Percentiles rank a stretch among this genome's conserved stretches.
phyloP scores from a whole-genome alignment of 2,888 invertebrate species.

The Lydus trimaculatus region DNA sequence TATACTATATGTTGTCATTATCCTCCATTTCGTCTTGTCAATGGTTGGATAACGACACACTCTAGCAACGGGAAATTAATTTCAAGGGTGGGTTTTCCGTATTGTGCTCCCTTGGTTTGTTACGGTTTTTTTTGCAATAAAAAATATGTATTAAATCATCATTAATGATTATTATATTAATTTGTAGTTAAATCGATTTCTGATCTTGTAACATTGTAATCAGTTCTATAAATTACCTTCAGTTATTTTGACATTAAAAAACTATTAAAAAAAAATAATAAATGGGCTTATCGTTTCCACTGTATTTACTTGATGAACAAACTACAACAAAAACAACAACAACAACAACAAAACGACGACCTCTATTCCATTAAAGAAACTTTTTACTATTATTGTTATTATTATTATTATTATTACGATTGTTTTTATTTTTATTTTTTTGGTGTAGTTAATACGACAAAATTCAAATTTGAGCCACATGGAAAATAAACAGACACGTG shows the following conservation, averaged over 20 bases:
- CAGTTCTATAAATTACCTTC: conserved; percentile 13
- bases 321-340: conserved; percentile 18
- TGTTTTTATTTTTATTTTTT: background rate
- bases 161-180: background rate
- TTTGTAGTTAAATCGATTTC: background rate
- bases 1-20: background rate
- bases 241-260: conserved; percentile 34
- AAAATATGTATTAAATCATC: background rate
- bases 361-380: conserved; percentile 12
- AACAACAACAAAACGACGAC: conserved; percentile 25
- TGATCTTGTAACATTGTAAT: background rate
- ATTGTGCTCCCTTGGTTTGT: background rate
- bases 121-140: background rate
- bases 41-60: background rate
- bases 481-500: conserved; percentile 2
- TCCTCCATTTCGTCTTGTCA: background rate
- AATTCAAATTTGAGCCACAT: conserved; percentile 6
- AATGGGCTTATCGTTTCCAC: conserved; percentile 21
- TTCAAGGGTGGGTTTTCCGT: background rate
- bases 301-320: conserved; percentile 21
- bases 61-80: background rate
- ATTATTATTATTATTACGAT: background rate
- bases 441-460: background rate
- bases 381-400: background rate
- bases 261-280: conserved; percentile 23